Percentiles rank a stretch among this genome's conserved stretches.
Conservation (phyloP, 1,140 invertebrate genomes). For the Bursaphelenchus mucronatus region DNA sequence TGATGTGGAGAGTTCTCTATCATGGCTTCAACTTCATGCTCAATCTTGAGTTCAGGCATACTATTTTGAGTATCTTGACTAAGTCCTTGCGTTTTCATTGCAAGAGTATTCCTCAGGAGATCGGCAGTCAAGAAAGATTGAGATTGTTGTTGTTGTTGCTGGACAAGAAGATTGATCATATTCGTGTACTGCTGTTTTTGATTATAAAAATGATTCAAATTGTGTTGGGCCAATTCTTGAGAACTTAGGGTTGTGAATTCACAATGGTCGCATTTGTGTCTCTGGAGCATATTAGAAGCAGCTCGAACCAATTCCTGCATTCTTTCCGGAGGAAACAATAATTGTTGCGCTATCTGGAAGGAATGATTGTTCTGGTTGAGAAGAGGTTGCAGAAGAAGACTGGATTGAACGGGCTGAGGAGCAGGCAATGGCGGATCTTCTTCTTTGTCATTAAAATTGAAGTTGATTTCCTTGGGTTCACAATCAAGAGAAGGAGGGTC, state of each 20-base stretch:
- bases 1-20: too few relatives aligned
- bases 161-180: not conserved
- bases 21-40: too few relatives aligned
- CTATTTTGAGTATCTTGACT: too few relatives aligned
- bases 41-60: too few relatives aligned
- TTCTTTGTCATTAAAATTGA: not conserved
- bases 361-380: too few relatives aligned
- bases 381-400: too few relatives aligned
- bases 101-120: too few relatives aligned
- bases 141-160: constrained; percentile 18
- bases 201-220: constrained; percentile 61
- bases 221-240: constrained; percentile 62
- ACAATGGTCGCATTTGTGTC: constrained; percentile 63
- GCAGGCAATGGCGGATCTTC: too few relatives aligned
- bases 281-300: constrained; percentile 36
- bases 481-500: constrained; percentile 8
- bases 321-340: constrained; percentile 16
- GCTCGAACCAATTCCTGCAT: not conserved
- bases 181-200: constrained; percentile 20
- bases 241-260: constrained; percentile 59
- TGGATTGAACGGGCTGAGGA: too few relatives aligned
- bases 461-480: constrained; percentile 4
- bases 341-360: too few relatives aligned
- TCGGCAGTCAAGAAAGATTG: too few relatives aligned
- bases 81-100: too few relatives aligned